Evolutionary conservation across 2,113 vertebrate genomes (phyloP), one percentile per base, ranked within the genome.

Genomic region (Epinephelus moara): DNA sequence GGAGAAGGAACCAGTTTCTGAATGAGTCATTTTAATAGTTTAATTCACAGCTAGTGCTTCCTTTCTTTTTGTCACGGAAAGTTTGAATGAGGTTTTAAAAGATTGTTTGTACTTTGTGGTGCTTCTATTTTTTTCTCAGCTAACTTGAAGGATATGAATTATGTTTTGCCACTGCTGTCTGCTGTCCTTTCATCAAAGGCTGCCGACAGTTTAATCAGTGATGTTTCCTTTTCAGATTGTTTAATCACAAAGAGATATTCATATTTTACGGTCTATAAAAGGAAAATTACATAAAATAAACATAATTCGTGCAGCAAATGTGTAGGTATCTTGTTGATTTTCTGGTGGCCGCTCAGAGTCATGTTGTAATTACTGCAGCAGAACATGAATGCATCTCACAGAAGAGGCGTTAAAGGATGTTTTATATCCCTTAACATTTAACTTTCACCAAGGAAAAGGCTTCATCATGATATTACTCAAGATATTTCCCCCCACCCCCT

Each of bases 381-480:
- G 2, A 84, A 72, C 60, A 70, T 19, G 7, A 78, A 84, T 17
- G 25, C 50, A 81, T 62, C n/a, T 80, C 19, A 55, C n/a, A n/a
- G 8, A 68, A 73, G 61, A 72, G 33, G 57, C n/a, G 6, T 85
- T 84, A 78, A 69, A 42, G 25, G 63, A 49, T 75, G 63, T 70
- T 82, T 87, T 75, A 83, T 73, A 83, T 61, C 49, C 27, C 53
- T 53, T 53, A 84, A 87, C 69, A 85, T 80, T 86, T 82, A 86
- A 90, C 77, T 82, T 87, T 88, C 80, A 74, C 78, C 23, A 62
- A 75, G 77, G 74, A 86, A 86, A 84, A 64, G 56, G 81, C 56
- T 77, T 90, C 80, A 86, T 88, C 76, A 60, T 61, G 55, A 53
- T 88, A 81, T 81, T 75, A 85, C 71, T 81, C 45, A 53, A 37